These are phyloP conservation scores for Pseudanteris insignis DNA, from an alignment of 2,888 invertebrate species.

Conservation along the genomic window DNA sequence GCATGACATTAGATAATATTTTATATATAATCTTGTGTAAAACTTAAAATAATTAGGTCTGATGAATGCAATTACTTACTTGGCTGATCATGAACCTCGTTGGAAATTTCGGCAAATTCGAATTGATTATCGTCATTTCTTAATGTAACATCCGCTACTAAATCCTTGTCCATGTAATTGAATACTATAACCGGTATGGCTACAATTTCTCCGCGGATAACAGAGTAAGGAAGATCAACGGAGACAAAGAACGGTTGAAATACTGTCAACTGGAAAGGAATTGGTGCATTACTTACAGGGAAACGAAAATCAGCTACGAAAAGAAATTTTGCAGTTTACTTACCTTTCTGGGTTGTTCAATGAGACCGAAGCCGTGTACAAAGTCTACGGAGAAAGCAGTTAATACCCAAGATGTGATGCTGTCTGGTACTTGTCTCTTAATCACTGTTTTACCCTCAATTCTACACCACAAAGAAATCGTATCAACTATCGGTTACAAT, in stretches of 20 bases:
- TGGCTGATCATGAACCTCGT: slow-evolving; percentile 76
- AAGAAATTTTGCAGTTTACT: too few species aligned
- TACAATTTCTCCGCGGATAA: slow-evolving; percentile 90
- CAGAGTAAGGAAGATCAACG: slow-evolving; percentile 86
- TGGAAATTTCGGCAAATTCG: slow-evolving; percentile 82
- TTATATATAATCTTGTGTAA: not conserved
- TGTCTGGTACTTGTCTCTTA: slow-evolving; percentile 78
- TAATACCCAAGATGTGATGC: slow-evolving; percentile 85
- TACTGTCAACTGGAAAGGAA: slow-evolving; percentile 71
- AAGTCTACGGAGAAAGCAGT: slow-evolving; percentile 85
- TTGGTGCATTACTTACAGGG: not conserved
- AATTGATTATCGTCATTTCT: slow-evolving; percentile 81
- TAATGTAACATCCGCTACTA: slow-evolving; percentile 83
- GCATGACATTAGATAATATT: slow-evolving; percentile 10
- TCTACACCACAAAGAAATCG: slow-evolving; percentile 52
- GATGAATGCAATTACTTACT: slow-evolving; percentile 68
- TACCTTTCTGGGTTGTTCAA: slow-evolving; percentile 73
- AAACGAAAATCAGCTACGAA: too few species aligned
- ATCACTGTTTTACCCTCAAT: slow-evolving; percentile 71
- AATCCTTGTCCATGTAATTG: slow-evolving; percentile 84
- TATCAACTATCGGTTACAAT: too few species aligned
- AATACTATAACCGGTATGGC: slow-evolving; percentile 88
- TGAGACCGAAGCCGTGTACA: slow-evolving; percentile 79
- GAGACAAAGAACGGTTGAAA: slow-evolving; percentile 86
- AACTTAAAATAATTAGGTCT: slow-evolving; percentile 1